phyloP scores from a whole-genome alignment of 2,797 vertebrate species.

The Catharus ustulatus region DNA sequence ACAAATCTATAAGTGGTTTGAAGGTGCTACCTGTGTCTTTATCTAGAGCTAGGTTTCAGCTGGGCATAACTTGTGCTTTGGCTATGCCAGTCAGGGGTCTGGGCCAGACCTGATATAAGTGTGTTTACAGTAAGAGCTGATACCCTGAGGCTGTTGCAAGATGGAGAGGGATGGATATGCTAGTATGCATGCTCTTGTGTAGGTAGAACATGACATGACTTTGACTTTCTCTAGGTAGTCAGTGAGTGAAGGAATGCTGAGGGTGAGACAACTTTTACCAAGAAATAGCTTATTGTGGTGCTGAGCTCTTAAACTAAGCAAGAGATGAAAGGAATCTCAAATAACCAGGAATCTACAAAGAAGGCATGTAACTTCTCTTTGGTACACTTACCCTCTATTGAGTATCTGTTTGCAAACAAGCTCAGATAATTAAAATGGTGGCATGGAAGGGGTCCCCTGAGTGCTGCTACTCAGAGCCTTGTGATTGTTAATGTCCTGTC shows the following conservation, averaged over 20 bases:
- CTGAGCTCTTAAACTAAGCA: not conserved
- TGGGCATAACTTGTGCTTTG: not conserved
- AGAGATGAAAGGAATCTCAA: not conserved
- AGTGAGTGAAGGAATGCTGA: not conserved
- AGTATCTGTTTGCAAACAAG: not conserved
- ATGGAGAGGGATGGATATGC: not conserved
- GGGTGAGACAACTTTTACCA: not conserved
- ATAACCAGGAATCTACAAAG: not conserved
- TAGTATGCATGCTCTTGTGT: not conserved
- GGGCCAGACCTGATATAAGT: not conserved
- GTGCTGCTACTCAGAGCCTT: not conserved
- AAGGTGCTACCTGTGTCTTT: not conserved
- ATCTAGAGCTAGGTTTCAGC: not conserved
- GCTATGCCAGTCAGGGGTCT: not conserved
- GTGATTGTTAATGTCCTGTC: slow-evolving; percentile 27
- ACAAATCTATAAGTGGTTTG: not conserved
- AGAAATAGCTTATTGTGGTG: not conserved
- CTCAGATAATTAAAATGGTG: not conserved
- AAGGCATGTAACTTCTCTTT: not conserved
- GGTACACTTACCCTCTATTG: not conserved
- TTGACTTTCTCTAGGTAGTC: not conserved
- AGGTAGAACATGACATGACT: not conserved
- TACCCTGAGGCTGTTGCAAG: not conserved
- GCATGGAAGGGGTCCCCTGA: not conserved
- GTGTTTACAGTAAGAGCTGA: not conserved